Evolutionary conservation across 2,888 invertebrate genomes (phyloP).

Genomic region (Dysmachus trigonus): DNA sequence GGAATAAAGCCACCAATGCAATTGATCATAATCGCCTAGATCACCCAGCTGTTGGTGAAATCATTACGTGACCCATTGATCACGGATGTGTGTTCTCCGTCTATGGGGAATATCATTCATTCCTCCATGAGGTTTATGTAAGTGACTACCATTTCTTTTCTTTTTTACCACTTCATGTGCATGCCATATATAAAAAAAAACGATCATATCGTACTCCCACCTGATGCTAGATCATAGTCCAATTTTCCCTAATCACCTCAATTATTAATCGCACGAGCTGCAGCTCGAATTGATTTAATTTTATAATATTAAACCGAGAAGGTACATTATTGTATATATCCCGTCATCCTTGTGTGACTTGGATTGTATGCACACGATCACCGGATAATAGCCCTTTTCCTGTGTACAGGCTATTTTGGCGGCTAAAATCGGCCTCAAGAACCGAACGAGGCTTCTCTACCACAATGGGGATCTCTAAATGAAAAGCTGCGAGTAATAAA

Average conservation of each 20-base stretch:
- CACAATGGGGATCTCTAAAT: neutral
- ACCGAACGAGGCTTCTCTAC: neutral
- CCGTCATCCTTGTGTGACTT: neutral
- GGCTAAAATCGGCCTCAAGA: neutral
- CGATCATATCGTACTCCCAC: neutral
- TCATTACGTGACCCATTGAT: constrained; percentile 17
- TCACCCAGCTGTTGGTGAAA: constrained; percentile 8
- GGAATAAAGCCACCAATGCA: neutral
- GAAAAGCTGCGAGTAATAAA: constrained; percentile 7
- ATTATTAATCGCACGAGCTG: neutral
- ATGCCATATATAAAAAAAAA: neutral
- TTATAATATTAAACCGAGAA: neutral
- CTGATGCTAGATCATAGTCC: neutral
- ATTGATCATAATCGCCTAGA: neutral
- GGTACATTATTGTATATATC: neutral
- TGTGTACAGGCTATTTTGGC: neutral
- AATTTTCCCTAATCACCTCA: neutral
- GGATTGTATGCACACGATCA: neutral
- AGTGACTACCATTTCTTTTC: neutral
- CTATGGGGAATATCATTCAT: neutral
- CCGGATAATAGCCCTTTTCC: constrained; percentile 2
- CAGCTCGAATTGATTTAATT: neutral
- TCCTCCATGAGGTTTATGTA: constrained; percentile 34
- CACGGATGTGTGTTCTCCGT: neutral
- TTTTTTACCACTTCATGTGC: neutral